phyloP scores from a whole-genome alignment of 2,113 vertebrate species.

The Ptyas mucosa region DNA sequence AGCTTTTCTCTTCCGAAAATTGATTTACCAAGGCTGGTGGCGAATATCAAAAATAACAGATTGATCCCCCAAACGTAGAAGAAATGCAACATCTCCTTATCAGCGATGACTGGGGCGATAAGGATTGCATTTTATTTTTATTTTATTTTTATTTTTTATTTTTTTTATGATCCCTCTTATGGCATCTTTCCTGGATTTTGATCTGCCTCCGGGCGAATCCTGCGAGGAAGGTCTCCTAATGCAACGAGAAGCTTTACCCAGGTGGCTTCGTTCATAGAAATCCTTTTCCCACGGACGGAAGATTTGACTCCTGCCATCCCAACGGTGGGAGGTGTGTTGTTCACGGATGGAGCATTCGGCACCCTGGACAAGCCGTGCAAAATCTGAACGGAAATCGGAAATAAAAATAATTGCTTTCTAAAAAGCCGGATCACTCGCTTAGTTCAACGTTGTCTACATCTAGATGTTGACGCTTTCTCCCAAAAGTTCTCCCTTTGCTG shows the following conservation, averaged over 20 bases:
- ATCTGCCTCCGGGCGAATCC: not conserved
- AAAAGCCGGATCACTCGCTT: not conserved
- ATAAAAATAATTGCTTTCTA: not conserved
- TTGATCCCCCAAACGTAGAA: not conserved
- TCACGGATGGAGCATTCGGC: not conserved
- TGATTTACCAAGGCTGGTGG: not conserved
- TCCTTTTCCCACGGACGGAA: not conserved
- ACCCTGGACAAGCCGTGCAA: not conserved
- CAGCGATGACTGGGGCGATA: not conserved
- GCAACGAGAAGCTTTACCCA: not conserved
- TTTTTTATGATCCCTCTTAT: not conserved
- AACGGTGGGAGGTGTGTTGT: not conserved
- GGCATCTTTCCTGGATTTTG: not conserved
- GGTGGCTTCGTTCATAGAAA: not conserved
- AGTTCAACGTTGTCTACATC: not conserved
- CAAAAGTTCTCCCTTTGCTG: not conserved
- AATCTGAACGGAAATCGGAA: not conserved
- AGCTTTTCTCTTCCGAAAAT: not conserved
- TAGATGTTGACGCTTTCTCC: not conserved
- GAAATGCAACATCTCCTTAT: not conserved
- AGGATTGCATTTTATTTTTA: not conserved
- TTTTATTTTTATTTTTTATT: not conserved
- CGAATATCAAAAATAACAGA: not conserved
- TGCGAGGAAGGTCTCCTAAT: not conserved
- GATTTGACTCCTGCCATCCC: not conserved